Evolutionary conservation across 2,888 invertebrate genomes (phyloP), one percentile per base, ranked within the genome.

Genomic region (Embidobia sp.): DNA sequence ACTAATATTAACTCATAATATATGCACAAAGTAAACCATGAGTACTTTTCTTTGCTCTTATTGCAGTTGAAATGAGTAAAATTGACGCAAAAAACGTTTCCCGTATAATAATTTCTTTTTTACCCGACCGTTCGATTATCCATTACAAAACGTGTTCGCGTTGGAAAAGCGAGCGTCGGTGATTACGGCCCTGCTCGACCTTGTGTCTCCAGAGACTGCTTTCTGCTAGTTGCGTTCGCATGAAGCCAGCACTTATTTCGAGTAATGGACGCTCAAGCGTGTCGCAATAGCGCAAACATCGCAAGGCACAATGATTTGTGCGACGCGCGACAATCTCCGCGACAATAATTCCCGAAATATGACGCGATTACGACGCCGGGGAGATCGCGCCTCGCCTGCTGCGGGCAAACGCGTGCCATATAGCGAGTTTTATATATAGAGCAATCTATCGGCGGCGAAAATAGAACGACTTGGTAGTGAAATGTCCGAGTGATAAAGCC

Each of bases 211-310:
- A 55, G 31, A 57, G 57, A 59, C 57, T 33, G 11, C 35, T 51
- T 59, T 72, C 33, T 40, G 72, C 55, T 55, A 72, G 72, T 42
- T 57, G 57, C 72, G 44, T 42, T 74, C 40, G 46, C 26, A 64
- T 64, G 55, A 57, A 31, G 40, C 59, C 40, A 35, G 42, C 48
- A 55, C 53, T 74, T 72, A 78, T 73, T 67, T 69, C 74, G 44
- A 55, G 66, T 63, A 70, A 64, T 69, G 72, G 37, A 66, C 57
- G 64, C 40, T 46, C 72, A 31, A 64, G 55, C 77, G 79, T 74
- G 74, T 75, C 76, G 80, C 74, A 79, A 79, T 72, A 70, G 67
- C 75, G 74, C 70, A 79, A 78, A 80, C 76, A 78, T 77, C 78
- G 74, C 72, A 66, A 44, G 59, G 73, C 46, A 46, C 37, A 66